Base-by-base conservation (phyloP, 1,140 invertebrate genomes). In the Drosophila serrata region DNA sequence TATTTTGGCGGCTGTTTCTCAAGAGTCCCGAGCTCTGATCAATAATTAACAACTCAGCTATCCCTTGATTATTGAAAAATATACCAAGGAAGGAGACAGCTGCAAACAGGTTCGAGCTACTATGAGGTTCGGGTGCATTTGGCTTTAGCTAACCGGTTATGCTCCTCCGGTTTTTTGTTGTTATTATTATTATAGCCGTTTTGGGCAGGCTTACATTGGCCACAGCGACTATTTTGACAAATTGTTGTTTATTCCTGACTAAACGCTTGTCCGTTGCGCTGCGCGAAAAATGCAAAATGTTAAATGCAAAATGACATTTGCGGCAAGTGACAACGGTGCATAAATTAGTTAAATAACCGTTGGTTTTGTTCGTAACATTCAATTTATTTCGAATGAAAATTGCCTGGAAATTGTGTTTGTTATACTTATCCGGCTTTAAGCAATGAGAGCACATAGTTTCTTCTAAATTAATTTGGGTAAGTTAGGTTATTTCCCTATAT, bases 21-120 rank as follows among this genome's bases (percentile, higher is more conserved):
- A 39, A 59, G 24, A 24, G 24, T 24, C 24, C 24, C 24, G 24
- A 4, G 12, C 17, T 22, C 46, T 5, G 62, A 60, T 82, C 77
- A 82, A 82, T 88, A 87, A 77, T 88, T 82, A 88, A 88, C 84
- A 74, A 79, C 77, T 87, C 76, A 73, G 69, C 74, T 84, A 81
- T 85, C 85, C 85, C 81, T 90, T 90, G 82, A 87, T 84, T 84
- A 85, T 88, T 88, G 69, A 67, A 67, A 81, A 69, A 72, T 82
- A 61, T 64, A 59, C 42, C 56, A 31, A 43, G 57, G 60, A 40
- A 60, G 37, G 60, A 59, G 56, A 72, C 82, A 87, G 84, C 84
- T 88, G 85, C 81, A 88, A 88, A 88, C 85, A 72, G 85, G 85
- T 90, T 90, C 74, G 43, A 17, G 24, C 24, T 9, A 27, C 8